Base-by-base conservation (phyloP, 2,888 invertebrate genomes). In the Rugalucina vietnamica region DNA sequence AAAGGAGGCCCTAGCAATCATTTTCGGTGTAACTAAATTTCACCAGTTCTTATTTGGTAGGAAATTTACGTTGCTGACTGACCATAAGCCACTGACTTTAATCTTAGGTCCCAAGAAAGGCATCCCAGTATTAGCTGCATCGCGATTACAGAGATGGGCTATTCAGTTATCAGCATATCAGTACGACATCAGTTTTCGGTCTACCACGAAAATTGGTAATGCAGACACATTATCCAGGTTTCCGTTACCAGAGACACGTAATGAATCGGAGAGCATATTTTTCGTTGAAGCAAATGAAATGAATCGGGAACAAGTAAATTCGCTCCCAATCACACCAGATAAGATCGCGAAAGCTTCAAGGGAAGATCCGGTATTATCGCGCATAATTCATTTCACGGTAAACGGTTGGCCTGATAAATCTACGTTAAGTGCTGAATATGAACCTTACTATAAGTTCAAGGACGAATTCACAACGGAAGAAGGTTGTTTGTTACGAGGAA, bases 71-170 rank as follows among this genome's bases (percentile, higher is more conserved):
- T 21, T 76, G 4, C 10, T 79, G 18, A 88, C 90, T 12, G 86
- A 89, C 50, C 80, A 87, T 74, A 77, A 87, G 39, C 87, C 88
- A 0, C 36, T 88, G 27, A 71, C 71, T 12, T 39, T 73, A n/a
- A 79, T 89, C 24, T 70, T 85, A 12, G 89, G 85, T 12, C 81
- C 76, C 70, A 81, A 88, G 60, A 76, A 70, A 43, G 81, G 83
- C 87, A 32, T 93, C 91, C 84, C 93, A 89, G 71, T 87, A 76
- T 87, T 92, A 37, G 92, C 93, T 37, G 91, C 94, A 12, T 91
- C 93, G 27, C 84, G 93, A 43, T 81, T 94, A 71, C 93, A 93
- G 83, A 81, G 93, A 39, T 94, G 91, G 90, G 93, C 94, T 18
- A 36, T 87, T 43, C 60, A 71, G 32, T 49, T 87, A n/a, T 36